Evolutionary conservation across 2,888 invertebrate species (phyloP).

Genomic region (Acanthosepion lycidas): DNA sequence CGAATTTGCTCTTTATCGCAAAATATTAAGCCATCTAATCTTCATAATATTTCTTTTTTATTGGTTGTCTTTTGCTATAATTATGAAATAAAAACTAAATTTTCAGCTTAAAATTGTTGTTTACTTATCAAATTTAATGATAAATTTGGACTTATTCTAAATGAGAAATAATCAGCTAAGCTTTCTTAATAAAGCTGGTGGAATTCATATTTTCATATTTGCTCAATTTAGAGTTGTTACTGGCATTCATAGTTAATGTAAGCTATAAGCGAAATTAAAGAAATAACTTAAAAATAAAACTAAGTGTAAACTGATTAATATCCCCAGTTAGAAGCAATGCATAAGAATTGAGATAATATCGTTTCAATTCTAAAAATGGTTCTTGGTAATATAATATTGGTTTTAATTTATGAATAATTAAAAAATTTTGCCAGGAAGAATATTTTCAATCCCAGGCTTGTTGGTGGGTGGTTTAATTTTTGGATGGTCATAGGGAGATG

Average conservation of each 20-base stretch:
- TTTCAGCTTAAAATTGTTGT: too few relatives aligned
- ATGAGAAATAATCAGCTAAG: not conserved
- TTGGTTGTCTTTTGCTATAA: too few relatives aligned
- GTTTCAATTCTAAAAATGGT: not conserved
- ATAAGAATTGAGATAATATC: not conserved
- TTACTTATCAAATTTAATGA: not conserved
- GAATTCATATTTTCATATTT: not conserved
- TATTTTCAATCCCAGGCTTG: not conserved
- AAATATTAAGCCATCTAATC: too few relatives aligned
- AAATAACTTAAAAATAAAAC: not conserved
- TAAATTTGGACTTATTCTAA: not conserved
- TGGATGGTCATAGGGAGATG: not conserved
- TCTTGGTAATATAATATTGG: not conserved
- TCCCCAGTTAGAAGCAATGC: not conserved
- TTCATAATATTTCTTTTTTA: too few relatives aligned
- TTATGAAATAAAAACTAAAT: too few relatives aligned
- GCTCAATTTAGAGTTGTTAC: not conserved
- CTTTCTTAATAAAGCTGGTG: not conserved
- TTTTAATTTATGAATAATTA: constrained; percentile 33
- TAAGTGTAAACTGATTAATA: not conserved
- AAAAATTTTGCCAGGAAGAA: not conserved
- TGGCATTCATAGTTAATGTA: constrained; percentile 33
- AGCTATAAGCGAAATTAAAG: not conserved
- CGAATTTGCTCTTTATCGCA: too few relatives aligned
- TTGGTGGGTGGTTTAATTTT: not conserved